Percentiles rank a stretch among this genome's conserved stretches.
Conservation (phyloP, 2,113 vertebrate species). For the Passerina amoena region DNA sequence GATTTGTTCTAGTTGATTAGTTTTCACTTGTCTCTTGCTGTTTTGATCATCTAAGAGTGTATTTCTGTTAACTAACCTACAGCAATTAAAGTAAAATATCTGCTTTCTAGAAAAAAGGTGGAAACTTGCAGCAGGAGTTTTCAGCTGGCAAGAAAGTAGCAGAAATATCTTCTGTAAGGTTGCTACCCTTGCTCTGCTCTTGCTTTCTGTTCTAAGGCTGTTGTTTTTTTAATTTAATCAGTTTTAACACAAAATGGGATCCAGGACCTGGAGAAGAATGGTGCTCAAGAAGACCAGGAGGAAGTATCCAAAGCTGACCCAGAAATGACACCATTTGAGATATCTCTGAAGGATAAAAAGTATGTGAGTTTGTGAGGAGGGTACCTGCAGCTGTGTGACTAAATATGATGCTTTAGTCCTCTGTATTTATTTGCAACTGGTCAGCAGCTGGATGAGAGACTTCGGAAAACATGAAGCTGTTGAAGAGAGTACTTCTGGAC, state of each 20-base stretch:
- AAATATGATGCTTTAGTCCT: not conserved
- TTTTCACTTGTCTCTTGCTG: not conserved
- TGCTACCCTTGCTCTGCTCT: not conserved
- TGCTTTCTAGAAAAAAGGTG: not conserved
- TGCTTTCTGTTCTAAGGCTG: not conserved
- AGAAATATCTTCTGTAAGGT: not conserved
- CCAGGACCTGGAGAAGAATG: constrained; percentile 32
- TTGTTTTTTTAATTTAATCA: constrained; percentile 62
- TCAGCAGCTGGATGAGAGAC: not conserved
- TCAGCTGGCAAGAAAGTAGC: not conserved
- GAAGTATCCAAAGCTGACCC: constrained; percentile 49
- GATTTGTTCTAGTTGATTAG: not conserved
- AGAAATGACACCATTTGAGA: constrained; percentile 87
- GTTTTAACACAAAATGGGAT: constrained; percentile 75
- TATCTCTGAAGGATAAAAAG: constrained; percentile 90
- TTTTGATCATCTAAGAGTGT: not conserved
- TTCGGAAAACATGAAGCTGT: not conserved
- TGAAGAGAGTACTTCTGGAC: not conserved
- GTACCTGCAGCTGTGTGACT: not conserved
- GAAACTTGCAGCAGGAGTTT: not conserved
- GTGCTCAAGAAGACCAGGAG: constrained; percentile 52
- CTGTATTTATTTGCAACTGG: not conserved
- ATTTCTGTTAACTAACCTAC: not conserved
- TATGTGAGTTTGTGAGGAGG: constrained; percentile 47
- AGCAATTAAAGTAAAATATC: not conserved